Evolutionary conservation across 2,797 vertebrate species (phyloP).

Genomic region (Schizopygopsis pylzovi): DNA sequence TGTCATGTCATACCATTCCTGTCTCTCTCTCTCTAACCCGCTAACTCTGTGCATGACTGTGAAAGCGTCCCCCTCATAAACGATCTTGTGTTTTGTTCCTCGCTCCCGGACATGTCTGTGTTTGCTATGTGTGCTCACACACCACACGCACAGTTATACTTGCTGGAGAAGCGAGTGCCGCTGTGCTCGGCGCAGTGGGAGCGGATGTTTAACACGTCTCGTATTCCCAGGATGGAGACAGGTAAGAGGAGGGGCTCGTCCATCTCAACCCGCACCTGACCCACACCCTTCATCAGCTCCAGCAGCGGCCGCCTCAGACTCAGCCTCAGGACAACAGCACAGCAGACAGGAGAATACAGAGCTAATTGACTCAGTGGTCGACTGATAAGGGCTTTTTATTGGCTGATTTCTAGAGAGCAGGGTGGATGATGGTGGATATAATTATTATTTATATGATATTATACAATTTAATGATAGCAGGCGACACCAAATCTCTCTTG

Average conservation of each 20-base stretch:
- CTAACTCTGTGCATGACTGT: constrained; percentile 64
- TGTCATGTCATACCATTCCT: not conserved
- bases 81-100: constrained; percentile 74
- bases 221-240: constrained; percentile 90
- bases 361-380: not conserved
- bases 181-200: constrained; percentile 99
- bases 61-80: constrained; percentile 50
- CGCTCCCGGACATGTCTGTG: constrained; percentile 70
- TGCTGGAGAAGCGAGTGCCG: constrained; percentile 92
- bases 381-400: not conserved
- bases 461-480: not conserved
- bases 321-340: constrained; percentile 42
- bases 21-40: constrained; percentile 14
- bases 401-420: constrained; percentile 9
- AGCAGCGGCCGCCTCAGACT: constrained; percentile 45
- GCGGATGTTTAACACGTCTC: constrained; percentile 95
- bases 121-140: constrained; percentile 45
- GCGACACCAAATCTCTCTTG: not conserved
- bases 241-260: constrained; percentile 82
- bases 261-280: constrained; percentile 38
- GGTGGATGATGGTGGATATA: not conserved
- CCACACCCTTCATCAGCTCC: constrained; percentile 49
- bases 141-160: constrained; percentile 81
- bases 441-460: not conserved
- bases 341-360: not conserved